phyloP scores from a whole-genome alignment of 2,797 vertebrate species.

The Phoxinus dragarum region DNA sequence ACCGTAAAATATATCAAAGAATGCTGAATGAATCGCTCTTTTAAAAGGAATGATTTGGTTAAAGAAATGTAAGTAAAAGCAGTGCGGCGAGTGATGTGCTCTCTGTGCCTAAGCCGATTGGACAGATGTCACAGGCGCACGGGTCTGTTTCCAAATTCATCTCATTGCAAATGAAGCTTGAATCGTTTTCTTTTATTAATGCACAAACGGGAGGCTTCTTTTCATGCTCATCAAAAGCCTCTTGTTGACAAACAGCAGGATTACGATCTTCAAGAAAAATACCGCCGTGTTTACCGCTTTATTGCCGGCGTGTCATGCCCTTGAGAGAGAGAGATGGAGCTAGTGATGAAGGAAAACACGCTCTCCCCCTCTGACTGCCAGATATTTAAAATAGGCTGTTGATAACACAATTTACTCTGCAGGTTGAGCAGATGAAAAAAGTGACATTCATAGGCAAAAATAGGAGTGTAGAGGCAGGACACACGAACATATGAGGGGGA shows the following conservation, averaged over 20 bases:
- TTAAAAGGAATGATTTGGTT: conserved; percentile 30
- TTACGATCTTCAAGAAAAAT: conserved; percentile 63
- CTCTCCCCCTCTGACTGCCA: conserved; percentile 36
- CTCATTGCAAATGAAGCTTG: conserved; percentile 55
- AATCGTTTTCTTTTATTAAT: conserved; percentile 61
- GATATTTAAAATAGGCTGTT: conserved; percentile 57
- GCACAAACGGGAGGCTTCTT: conserved; percentile 55
- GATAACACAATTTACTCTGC: conserved; percentile 56
- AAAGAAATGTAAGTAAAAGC: conserved; percentile 30
- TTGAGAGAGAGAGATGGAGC: conserved; percentile 50
- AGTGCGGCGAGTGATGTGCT: background rate
- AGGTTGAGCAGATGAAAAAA: conserved; percentile 56
- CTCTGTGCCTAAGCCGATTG: conserved; percentile 32
- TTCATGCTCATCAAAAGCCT: conserved; percentile 65
- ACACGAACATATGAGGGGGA: conserved; percentile 1
- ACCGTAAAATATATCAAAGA: background rate
- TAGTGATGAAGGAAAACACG: conserved; percentile 7
- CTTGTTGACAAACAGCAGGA: conserved; percentile 63
- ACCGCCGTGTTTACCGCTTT: conserved; percentile 53
- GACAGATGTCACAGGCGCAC: conserved; percentile 51
- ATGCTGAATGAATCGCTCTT: background rate
- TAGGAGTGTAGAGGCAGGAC: background rate
- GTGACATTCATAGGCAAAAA: conserved; percentile 40
- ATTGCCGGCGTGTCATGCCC: conserved; percentile 53
- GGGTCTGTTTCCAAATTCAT: conserved; percentile 38